Base-by-base conservation (phyloP, 2,797 vertebrate species). In the Prunella strophiata region DNA sequence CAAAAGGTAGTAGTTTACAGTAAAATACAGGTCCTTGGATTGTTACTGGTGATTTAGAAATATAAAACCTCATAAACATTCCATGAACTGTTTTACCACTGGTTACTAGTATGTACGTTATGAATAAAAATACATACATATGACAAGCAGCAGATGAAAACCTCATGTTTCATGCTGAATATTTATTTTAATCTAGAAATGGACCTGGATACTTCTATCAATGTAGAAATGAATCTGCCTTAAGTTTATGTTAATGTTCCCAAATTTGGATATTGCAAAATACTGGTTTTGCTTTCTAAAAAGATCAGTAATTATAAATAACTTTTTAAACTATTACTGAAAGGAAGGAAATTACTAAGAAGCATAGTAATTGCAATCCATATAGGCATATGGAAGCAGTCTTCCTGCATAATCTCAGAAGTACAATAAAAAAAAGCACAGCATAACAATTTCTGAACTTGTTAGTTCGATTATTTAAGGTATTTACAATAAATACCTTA, bases 71-170 rank as follows among this genome's bases (percentile, higher is more conserved):
- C 10, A 23, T 13, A 40, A 34, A 10, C 32, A 34, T 45, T 52
- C 50, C 23, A 13, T 25, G 1, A 48, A 45, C 14, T 27, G 12
- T 19, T 77, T 80, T 40, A 63, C 11, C 29, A 17, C 10, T 27
- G 16, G 5, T 16, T 79, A 54, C 12, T 19, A 55, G 34, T 13
- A 18, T 1, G 13, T 17, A 27, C 3, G 9, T 66, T 30, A 51
- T 0, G 0, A 76, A 67, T 45, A 73, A 43, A 68, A 68, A 34
- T 7, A 65, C 0, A 20, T 3, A 29, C 3, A 5, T 1, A 5
- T 0, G 17, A 38, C 55, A 62, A 59, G 30, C 54, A 54, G 57
- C 38, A 79, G 30, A 58, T 58, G 4, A 79, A 84, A 51, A 16
- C 13, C 2, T 62, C n/a, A 2, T 32, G 9, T 62, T 73, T 58